Percentiles rank a stretch among this genome's conserved stretches.
phyloP scores from a whole-genome alignment of 2,797 vertebrate genomes.

The Eidolon dupreanum region DNA sequence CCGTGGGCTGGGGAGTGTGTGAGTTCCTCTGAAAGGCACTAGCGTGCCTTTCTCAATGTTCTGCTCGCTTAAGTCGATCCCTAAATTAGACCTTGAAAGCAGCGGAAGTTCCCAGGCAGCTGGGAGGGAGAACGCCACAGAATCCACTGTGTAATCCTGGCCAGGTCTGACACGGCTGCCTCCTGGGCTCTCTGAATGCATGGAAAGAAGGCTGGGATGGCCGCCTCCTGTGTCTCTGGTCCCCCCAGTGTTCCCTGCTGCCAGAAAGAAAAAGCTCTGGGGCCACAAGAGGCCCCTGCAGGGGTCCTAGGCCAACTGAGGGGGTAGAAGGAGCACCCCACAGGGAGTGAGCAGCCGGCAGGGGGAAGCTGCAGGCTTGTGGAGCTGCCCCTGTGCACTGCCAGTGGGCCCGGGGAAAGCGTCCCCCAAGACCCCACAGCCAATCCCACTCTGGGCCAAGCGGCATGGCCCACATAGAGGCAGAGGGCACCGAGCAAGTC shows the following conservation, averaged over 20 bases:
- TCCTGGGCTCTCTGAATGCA: neutral
- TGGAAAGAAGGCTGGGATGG: neutral
- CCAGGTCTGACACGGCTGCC: slow-evolving; percentile 49
- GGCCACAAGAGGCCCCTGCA: neutral
- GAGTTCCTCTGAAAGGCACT: slow-evolving; percentile 31
- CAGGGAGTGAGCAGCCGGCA: neutral
- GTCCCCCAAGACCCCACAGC: neutral
- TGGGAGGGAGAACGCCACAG: neutral
- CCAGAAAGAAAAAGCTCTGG: neutral
- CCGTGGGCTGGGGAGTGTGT: neutral
- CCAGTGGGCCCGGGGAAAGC: rapidly evolving
- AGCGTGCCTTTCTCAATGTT: slow-evolving; percentile 55
- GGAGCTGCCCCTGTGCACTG: rapidly evolving
- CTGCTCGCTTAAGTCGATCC: slow-evolving; percentile 55
- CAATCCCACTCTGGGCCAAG: too few relatives aligned
- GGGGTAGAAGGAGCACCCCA: neutral
- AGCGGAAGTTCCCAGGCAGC: slow-evolving; percentile 44
- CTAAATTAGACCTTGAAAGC: slow-evolving; percentile 71
- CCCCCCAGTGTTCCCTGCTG: neutral
- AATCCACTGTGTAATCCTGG: slow-evolving; percentile 69
- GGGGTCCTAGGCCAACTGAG: neutral
- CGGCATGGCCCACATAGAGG: neutral
- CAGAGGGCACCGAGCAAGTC: neutral
- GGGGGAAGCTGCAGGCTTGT: neutral
- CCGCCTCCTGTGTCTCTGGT: neutral